Percentiles rank a stretch among this genome's conserved stretches.
Conservation (phyloP, 2,888 invertebrate genomes). For the Ceramica pisi region DNA sequence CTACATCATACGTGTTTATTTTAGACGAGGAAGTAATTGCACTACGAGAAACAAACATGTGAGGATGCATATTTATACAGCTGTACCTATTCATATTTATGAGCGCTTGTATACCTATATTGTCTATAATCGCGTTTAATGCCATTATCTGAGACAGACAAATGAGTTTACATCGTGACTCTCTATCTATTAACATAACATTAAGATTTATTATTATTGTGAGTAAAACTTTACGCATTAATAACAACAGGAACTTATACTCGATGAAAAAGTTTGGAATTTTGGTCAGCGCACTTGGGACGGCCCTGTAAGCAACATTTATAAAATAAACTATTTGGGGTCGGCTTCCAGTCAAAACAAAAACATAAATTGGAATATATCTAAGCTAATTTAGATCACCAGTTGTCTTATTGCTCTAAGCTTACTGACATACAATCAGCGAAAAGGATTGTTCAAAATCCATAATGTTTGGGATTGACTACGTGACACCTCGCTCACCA, state of each 20-base stretch:
- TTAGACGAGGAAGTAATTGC: conserved; percentile 43
- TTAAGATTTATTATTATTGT: conserved; percentile 11
- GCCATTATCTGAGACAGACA: conserved; percentile 43
- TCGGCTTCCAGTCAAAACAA: no score
- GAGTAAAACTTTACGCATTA: conserved; percentile 19
- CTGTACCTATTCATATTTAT: conserved; percentile 34
- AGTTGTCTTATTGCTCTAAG: background rate
- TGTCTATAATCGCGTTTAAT: conserved; percentile 1
- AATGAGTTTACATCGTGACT: conserved; percentile 55
- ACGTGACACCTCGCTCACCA: no score
- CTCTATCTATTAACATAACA: background rate
- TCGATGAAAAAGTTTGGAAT: conserved; percentile 2
- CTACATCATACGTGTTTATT: background rate
- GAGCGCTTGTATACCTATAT: conserved; percentile 4
- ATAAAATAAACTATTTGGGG: background rate
- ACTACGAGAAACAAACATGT: conserved; percentile 12
- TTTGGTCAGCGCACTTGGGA: background rate
- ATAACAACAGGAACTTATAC: background rate
- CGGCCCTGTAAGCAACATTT: background rate
- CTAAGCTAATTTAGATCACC: background rate
- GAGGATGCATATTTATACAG: conserved; percentile 21
- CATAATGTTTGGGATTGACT: no score
- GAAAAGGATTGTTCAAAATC: no score
- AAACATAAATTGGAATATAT: background rate
- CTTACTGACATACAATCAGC: no score